These are phyloP conservation scores for Borostomias antarcticus DNA, from an alignment of 2,797 vertebrate species.

Conservation along the genomic window DNA sequence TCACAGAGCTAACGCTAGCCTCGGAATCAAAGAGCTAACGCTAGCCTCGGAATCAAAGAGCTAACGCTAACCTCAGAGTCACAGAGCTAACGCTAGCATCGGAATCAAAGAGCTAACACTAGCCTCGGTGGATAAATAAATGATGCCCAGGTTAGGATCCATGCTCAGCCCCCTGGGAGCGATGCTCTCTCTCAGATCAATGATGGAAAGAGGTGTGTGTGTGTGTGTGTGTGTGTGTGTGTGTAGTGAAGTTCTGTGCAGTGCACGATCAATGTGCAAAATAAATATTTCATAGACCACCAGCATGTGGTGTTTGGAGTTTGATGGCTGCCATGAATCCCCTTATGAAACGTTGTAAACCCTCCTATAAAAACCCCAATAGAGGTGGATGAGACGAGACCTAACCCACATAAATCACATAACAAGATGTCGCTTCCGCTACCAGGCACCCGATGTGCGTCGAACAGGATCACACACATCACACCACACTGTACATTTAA, in stretches of 20 bases:
- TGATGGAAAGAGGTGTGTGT: conserved; percentile 5
- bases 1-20: too few relatives aligned
- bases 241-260: conserved; percentile 11
- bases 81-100: too few relatives aligned
- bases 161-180: neutral
- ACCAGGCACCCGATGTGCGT: neutral
- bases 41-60: too few relatives aligned
- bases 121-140: neutral
- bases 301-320: conserved; percentile 37
- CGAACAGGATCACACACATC: neutral
- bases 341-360: conserved; percentile 12
- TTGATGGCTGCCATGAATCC: conserved; percentile 45
- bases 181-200: neutral
- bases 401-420: conserved; percentile 4
- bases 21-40: too few relatives aligned
- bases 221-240: conserved; percentile 37
- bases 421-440: neutral
- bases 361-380: conserved; percentile 21
- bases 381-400: neutral
- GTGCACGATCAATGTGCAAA: conserved; percentile 56
- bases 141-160: neutral
- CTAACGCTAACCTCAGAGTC: too few relatives aligned
- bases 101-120: too few relatives aligned
- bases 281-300: conserved; percentile 59
- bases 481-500: neutral